Percentiles rank a stretch among this genome's conserved stretches.
Conservation (phyloP, 2,113 vertebrate species). For the Motacilla alba region DNA sequence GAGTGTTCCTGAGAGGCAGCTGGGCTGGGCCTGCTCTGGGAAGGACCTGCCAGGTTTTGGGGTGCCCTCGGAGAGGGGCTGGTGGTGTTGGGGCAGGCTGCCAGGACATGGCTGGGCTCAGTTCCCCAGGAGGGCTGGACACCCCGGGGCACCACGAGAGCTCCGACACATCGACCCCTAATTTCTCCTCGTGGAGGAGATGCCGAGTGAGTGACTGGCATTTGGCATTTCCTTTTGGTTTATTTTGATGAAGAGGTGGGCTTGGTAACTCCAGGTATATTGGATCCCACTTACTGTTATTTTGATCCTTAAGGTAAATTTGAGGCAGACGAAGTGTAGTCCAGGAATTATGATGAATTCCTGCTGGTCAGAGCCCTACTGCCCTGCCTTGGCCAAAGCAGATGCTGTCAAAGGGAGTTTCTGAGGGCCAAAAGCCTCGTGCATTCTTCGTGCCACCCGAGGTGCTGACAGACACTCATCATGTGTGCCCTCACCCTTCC, state of each 20-base stretch:
- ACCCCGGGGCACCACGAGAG: accelerated
- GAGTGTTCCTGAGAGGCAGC: background rate
- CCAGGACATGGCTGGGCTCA: accelerated
- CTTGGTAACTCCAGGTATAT: background rate
- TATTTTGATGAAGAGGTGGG: background rate
- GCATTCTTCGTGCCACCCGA: background rate
- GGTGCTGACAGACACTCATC: accelerated
- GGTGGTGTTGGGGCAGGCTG: too few relatives aligned
- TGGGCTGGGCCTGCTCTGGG: background rate
- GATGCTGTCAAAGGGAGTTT: background rate
- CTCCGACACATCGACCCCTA: background rate
- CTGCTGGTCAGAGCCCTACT: background rate
- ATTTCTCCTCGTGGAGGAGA: background rate
- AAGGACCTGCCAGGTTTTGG: background rate
- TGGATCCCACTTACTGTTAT: background rate
- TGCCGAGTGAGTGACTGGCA: background rate
- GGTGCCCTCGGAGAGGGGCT: background rate
- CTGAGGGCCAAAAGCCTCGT: background rate
- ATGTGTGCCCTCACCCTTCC: background rate
- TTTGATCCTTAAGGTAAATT: background rate
- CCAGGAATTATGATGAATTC: background rate
- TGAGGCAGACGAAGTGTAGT: background rate
- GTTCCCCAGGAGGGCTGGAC: background rate
- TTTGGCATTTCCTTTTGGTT: background rate
- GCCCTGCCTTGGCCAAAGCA: background rate